Conservation (phyloP, 2,888 invertebrate species). For the Plemyria rubiginata region DNA sequence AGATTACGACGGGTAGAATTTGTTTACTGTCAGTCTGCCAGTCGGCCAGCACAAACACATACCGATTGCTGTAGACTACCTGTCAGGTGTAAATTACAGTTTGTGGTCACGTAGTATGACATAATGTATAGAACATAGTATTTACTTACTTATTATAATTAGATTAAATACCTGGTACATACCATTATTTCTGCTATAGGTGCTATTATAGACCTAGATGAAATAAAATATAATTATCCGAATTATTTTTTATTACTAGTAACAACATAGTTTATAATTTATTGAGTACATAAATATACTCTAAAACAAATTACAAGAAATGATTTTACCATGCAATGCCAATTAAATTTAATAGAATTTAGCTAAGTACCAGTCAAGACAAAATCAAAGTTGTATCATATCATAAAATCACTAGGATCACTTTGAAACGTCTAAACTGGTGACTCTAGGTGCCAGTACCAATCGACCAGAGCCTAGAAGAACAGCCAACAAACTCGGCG, state of each 20-base stretch:
- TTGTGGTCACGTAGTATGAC: constrained; percentile 15
- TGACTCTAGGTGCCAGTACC: too few species aligned
- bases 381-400: too few species aligned
- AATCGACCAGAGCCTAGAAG: too few species aligned
- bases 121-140: not conserved
- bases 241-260: not conserved
- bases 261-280: not conserved
- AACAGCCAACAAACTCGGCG: too few species aligned
- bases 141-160: not conserved
- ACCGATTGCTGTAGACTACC: not conserved
- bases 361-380: not conserved
- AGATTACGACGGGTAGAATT: not conserved
- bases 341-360: not conserved
- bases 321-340: not conserved
- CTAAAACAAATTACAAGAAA: not conserved
- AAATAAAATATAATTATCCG: not conserved
- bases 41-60: not conserved
- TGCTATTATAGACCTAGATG: not conserved
- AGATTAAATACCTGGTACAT: constrained; percentile 1
- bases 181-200: not conserved
- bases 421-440: too few species aligned
- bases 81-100: constrained; percentile 9
- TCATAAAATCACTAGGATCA: too few species aligned
- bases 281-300: not conserved
- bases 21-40: not conserved